A percentile compares a stretch with the other conserved stretches of the same genome.
Conservation (phyloP, 1,140 invertebrate species). For the Drosophila nannoptera region DNA sequence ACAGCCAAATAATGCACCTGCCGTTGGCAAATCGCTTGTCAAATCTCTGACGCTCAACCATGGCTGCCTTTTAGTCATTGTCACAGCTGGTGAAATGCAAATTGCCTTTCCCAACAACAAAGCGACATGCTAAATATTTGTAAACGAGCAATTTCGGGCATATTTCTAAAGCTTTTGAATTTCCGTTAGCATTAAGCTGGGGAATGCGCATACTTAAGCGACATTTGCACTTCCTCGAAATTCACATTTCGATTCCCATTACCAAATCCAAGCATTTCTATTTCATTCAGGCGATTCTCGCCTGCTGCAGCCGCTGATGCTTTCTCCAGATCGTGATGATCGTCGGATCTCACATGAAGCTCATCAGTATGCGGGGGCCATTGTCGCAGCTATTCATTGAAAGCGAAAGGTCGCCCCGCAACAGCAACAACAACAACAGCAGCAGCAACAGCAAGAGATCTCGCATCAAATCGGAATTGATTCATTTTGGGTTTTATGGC, state of each 20-base stretch:
- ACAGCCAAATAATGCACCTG: constrained; percentile 59
- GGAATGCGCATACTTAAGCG: constrained; percentile 3
- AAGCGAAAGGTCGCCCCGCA: constrained; percentile 62
- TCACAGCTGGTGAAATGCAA: constrained; percentile 65
- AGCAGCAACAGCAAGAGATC: constrained; percentile 2
- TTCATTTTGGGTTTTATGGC: constrained; percentile 54
- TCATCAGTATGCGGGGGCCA: constrained; percentile 66
- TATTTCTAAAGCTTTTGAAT: constrained; percentile 40
- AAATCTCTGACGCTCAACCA: constrained; percentile 49
- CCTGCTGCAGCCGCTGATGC: constrained; percentile 30
- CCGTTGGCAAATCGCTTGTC: constrained; percentile 41
- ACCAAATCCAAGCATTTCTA: constrained; percentile 12
- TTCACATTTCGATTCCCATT: constrained; percentile 40
- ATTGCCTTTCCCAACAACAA: constrained; percentile 58
- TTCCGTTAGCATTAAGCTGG: constrained; percentile 50
- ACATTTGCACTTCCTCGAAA: constrained; percentile 71
- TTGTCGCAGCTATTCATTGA: constrained; percentile 62
- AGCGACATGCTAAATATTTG: constrained; percentile 6
- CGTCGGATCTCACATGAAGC: constrained; percentile 31
- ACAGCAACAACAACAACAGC: constrained; percentile 14
- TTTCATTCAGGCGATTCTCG: constrained; percentile 68
- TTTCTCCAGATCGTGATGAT: constrained; percentile 70
- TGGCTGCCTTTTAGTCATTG: constrained; percentile 50
- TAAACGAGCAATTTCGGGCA: constrained; percentile 41
- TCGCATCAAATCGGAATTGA: constrained; percentile 53